Evolutionary conservation across 2,113 vertebrate genomes (phyloP).

Genomic region (Tringa solitaria): DNA sequence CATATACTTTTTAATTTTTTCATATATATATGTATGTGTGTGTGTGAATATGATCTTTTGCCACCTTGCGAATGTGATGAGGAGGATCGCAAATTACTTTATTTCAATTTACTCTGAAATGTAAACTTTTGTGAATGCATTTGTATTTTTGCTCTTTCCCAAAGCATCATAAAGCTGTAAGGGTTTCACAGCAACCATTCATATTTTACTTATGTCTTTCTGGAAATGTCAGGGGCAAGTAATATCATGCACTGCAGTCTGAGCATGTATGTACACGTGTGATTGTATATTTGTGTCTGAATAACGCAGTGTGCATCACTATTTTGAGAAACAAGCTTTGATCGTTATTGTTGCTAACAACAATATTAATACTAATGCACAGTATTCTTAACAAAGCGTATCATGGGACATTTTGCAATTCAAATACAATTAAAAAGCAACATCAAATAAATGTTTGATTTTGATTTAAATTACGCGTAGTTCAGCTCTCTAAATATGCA

Average conservation of each 20-base stretch:
- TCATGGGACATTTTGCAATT: background rate
- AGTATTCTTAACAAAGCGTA: background rate
- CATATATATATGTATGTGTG: background rate
- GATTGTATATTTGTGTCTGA: background rate
- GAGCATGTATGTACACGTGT: background rate
- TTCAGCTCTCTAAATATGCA: background rate
- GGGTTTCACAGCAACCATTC: background rate
- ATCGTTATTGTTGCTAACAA: background rate
- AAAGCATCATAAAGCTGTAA: background rate
- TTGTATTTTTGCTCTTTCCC: background rate
- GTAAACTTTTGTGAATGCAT: background rate
- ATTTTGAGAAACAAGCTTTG: slow-evolving; percentile 9
- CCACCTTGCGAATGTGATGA: background rate
- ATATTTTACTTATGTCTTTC: background rate
- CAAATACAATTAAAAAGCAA: slow-evolving; percentile 43
- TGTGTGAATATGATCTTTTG: background rate
- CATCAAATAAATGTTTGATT: background rate
- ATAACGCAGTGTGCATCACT: background rate
- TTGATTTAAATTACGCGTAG: background rate
- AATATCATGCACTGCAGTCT: background rate
- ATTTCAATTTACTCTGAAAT: background rate
- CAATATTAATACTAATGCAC: background rate
- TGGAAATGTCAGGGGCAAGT: background rate
- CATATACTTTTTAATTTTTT: background rate
- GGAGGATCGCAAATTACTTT: background rate